These are phyloP conservation scores for Calephelis nemesis DNA, from an alignment of 1,140 invertebrate species.

Conservation along the genomic window DNA sequence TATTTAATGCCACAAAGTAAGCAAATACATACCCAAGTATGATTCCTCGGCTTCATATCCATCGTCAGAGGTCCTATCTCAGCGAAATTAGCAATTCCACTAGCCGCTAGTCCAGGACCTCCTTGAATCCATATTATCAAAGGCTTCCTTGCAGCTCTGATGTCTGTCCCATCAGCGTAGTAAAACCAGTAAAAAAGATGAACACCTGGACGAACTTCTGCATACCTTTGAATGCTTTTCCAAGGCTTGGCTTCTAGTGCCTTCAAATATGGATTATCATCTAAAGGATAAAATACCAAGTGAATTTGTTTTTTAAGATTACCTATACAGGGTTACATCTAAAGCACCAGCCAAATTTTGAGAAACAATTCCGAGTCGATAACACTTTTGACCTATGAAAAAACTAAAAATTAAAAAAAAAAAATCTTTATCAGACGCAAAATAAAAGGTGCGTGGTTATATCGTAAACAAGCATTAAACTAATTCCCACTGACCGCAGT, in stretches of 20 bases:
- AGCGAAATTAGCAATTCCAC: slow-evolving; percentile 60
- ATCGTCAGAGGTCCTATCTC: slow-evolving; percentile 65
- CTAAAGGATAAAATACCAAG: slow-evolving; percentile 17
- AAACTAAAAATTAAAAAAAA: too few relatives aligned
- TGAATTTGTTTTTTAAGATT: too few relatives aligned
- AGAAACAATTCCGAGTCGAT: too few relatives aligned
- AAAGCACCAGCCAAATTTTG: too few relatives aligned
- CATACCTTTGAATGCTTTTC: slow-evolving; percentile 55
- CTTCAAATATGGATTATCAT: slow-evolving; percentile 52
- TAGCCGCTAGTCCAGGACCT: slow-evolving; percentile 62
- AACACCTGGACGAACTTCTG: slow-evolving; percentile 60
- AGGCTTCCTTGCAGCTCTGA: slow-evolving; percentile 49
- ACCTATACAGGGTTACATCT: too few relatives aligned
- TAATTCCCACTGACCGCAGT: too few relatives aligned
- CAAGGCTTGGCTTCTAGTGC: slow-evolving; percentile 42
- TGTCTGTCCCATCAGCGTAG: slow-evolving; percentile 54
- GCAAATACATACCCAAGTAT: slow-evolving; percentile 58
- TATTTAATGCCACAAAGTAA: too few relatives aligned
- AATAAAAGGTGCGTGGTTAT: too few relatives aligned
- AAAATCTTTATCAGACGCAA: too few relatives aligned
- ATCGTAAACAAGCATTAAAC: too few relatives aligned
- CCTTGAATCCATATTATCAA: slow-evolving; percentile 71
- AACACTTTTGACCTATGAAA: too few relatives aligned
- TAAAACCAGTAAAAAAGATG: slow-evolving; percentile 68
- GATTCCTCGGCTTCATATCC: slow-evolving; percentile 60